phyloP scores from a whole-genome alignment of 2,888 invertebrate species.

The Ypsolopha scabrella region DNA sequence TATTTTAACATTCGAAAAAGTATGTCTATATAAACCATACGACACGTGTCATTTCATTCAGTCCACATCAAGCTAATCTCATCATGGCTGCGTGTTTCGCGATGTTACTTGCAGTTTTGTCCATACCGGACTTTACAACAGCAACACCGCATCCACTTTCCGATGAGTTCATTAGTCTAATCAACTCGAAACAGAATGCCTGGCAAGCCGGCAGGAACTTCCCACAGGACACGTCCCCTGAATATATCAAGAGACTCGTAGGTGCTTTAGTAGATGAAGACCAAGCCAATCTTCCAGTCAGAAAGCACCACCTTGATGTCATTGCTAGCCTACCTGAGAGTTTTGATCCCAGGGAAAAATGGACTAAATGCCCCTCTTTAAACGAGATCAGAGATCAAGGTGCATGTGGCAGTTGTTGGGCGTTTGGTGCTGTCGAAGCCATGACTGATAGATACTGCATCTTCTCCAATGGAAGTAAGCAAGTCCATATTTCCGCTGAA shows the following conservation, averaged over 20 bases:
- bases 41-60: too few species aligned
- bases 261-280: conserved; percentile 75
- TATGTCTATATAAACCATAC: too few species aligned
- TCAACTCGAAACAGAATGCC: conserved; percentile 75
- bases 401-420: conserved; percentile 95
- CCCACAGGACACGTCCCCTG: conserved; percentile 64
- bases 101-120: conserved; percentile 31
- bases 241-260: conserved; percentile 76
- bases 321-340: conserved; percentile 74
- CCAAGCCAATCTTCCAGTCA: conserved; percentile 52
- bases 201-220: conserved; percentile 89
- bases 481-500: conserved; percentile 87
- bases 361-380: conserved; percentile 90
- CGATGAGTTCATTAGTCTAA: conserved; percentile 76
- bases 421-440: conserved; percentile 91
- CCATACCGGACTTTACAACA: conserved; percentile 25
- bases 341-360: conserved; percentile 85
- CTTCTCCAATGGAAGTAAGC: conserved; percentile 79
- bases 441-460: conserved; percentile 93
- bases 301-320: conserved; percentile 36
- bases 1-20: too few species aligned
- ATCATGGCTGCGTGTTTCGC: conserved; percentile 33
- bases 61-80: conserved; percentile 18
- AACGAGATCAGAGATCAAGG: conserved; percentile 87
- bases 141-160: conserved; percentile 69